These are phyloP conservation scores for Bujurquina vittata DNA, from an alignment of 2,113 vertebrate genomes.

Conservation along the genomic window DNA sequence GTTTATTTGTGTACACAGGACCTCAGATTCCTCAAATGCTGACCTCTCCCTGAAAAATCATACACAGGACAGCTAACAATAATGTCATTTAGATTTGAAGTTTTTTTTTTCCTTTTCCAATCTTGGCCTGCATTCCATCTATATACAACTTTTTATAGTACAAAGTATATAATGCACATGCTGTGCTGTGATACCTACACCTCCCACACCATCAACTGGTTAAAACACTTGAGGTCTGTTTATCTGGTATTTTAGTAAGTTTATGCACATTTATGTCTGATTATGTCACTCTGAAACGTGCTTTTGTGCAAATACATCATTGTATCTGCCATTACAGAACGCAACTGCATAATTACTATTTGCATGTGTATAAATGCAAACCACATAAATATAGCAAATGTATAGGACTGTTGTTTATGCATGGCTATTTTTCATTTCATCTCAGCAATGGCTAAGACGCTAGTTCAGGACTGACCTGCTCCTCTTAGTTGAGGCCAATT, in stretches of 20 bases:
- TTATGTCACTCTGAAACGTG: neutral
- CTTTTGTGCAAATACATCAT: neutral
- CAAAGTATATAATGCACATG: neutral
- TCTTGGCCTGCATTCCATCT: neutral
- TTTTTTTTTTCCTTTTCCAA: neutral
- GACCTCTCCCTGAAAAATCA: neutral
- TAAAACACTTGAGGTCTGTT: neutral
- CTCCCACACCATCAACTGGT: neutral
- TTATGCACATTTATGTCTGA: neutral
- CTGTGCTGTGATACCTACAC: neutral
- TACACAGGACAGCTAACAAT: neutral
- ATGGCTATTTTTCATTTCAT: neutral
- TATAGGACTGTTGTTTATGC: neutral
- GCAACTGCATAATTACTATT: neutral
- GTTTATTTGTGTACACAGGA: neutral
- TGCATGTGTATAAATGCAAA: neutral
- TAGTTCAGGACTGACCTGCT: neutral
- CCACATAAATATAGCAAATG: neutral
- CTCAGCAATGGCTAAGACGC: neutral
- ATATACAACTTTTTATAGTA: neutral
- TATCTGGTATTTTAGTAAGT: neutral
- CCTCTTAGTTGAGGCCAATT: neutral
- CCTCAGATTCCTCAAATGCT: neutral
- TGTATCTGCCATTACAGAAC: slow-evolving; percentile 1
- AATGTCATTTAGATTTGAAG: neutral